Base-by-base conservation (phyloP, 2,797 vertebrate species). In the Sebastes oblongus region DNA sequence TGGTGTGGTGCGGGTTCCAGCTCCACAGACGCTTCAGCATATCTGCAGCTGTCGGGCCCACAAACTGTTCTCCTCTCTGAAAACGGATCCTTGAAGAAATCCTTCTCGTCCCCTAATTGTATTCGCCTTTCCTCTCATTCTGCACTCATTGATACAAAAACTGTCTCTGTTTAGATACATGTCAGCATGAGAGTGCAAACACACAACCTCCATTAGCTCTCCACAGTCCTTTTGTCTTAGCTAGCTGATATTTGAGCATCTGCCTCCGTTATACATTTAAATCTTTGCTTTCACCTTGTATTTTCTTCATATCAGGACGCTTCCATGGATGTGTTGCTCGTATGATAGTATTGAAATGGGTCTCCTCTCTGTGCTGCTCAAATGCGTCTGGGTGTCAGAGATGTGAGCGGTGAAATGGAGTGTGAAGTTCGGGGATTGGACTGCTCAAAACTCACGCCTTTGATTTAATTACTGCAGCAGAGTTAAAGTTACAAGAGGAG, bases 381-480 rank as follows among this genome's bases (percentile, higher is more conserved):
- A 67, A 58, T 78, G 86, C 64, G 2, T 80, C 60, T 68, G 70
- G 65, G 66, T 87, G 87, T 89, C 83, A 85, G 79, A 89, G 75
- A 86, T 89, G 85, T 84, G 80, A 91, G 80, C 56, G 20, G 84
- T 80, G 84, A 92, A 91, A 90, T 92, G 84, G 74, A 89, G 83
- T 91, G 81, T 91, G 91, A 89, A 86, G 85, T 85, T 85, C 42
- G 7, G 64, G 85, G 75, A 85, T 84, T 88, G 78, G 60, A 82
- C 88, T 84, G 85, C 90, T 92, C 83, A 86, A 88, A 91, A 88
- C 88, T 88, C 88, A 73, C 14, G 39, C 46, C 80, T 82, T 71
- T 79, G 81, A 92, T 93, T 92, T 91, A 93, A 94, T 94, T 93
- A 93, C 91, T 84, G 75, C 60, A 67, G 55, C 75, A 79, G 52